A percentile compares a stretch with the other conserved stretches of the same genome.
phyloP scores from a whole-genome alignment of 1,140 invertebrate genomes.

The Thereuonema tuberculata region DNA sequence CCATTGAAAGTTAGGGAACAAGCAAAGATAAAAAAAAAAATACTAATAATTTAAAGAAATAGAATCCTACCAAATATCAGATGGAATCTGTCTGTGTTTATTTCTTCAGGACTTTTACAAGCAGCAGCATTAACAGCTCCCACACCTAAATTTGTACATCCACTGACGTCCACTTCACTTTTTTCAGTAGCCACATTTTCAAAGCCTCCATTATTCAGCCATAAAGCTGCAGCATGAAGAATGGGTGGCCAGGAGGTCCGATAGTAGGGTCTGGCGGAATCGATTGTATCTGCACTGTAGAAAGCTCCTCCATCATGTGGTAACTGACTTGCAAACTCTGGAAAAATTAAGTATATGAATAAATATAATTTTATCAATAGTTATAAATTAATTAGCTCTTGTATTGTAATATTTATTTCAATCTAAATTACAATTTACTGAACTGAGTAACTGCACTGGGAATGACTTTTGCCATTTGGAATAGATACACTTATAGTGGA shows the following conservation, averaged over 20 bases:
- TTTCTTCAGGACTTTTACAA: constrained; percentile 22
- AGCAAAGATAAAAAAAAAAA: too few relatives aligned
- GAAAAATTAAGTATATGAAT: constrained; percentile 2
- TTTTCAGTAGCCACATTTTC: constrained; percentile 14
- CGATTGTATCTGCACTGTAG: constrained; percentile 90
- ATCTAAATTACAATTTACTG: too few relatives aligned
- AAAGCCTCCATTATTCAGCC: constrained; percentile 52
- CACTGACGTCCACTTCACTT: constrained; percentile 9
- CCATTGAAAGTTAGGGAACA: too few relatives aligned
- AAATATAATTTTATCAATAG: not conserved
- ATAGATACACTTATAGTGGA: too few relatives aligned
- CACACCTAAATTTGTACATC: constrained; percentile 13
- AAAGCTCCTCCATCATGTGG: constrained; percentile 93
- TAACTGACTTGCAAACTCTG: constrained; percentile 82
- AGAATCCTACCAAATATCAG: constrained; percentile 62
- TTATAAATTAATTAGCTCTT: too few relatives aligned
- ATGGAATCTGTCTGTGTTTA: constrained; percentile 58
- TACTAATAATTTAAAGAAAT: too few relatives aligned
- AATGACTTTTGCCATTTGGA: too few relatives aligned
- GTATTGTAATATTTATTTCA: too few relatives aligned
- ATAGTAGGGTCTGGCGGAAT: constrained; percentile 81
- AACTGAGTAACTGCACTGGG: too few relatives aligned
- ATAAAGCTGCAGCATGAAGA: constrained; percentile 80
- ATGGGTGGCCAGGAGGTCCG: constrained; percentile 84
- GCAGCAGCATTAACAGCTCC: constrained; percentile 28